Evolutionary conservation across 2,797 vertebrate genomes (phyloP).

Genomic region (Muscicapa comitata): DNA sequence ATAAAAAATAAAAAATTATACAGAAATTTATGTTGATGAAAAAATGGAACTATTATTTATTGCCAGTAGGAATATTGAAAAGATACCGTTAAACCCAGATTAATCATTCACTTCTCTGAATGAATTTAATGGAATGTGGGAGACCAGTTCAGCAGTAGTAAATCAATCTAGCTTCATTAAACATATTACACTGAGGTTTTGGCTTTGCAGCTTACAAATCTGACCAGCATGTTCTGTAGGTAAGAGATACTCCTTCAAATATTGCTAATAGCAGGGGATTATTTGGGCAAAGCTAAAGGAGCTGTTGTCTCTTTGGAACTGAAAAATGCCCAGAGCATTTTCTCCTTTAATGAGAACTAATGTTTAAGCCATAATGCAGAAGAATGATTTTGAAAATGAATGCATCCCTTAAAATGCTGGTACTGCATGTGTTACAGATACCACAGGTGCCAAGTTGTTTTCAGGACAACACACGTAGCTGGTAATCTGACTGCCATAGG

Average conservation of each 20-base stretch:
- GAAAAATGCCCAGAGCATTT: neutral
- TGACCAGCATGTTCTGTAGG: neutral
- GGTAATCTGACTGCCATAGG: neutral
- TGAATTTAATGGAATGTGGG: neutral
- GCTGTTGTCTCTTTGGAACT: neutral
- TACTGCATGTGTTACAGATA: neutral
- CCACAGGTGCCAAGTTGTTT: neutral
- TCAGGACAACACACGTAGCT: neutral
- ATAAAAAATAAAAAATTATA: slow-evolving; percentile 17
- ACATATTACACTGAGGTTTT: neutral
- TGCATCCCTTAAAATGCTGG: neutral
- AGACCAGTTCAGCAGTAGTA: neutral
- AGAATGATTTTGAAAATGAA: neutral
- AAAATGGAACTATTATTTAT: slow-evolving; percentile 21
- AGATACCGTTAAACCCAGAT: neutral
- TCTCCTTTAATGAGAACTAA: neutral
- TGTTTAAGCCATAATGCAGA: neutral
- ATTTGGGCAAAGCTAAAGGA: neutral
- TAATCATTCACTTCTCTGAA: neutral
- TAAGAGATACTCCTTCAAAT: neutral
- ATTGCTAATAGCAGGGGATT: neutral
- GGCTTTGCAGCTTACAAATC: neutral
- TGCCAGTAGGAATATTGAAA: slow-evolving; percentile 29
- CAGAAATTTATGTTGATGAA: neutral
- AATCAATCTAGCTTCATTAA: neutral